Percentiles rank a stretch among this genome's conserved stretches.
Evolutionary conservation across 2,797 vertebrate genomes (phyloP).

Genomic region (Gorsachius magnificus): DNA sequence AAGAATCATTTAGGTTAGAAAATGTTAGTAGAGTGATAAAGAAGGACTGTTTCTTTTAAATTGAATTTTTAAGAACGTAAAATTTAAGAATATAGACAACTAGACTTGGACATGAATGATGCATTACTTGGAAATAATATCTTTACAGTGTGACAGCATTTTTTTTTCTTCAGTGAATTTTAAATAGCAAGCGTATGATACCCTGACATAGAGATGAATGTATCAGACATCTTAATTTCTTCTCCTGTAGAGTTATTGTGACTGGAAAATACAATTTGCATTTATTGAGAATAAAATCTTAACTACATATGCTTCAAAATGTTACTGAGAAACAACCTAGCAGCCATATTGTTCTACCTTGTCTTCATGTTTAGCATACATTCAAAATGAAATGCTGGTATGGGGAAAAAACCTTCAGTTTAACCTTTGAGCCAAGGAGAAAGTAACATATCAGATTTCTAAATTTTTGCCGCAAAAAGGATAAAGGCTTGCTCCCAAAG

Average conservation of each 20-base stretch:
- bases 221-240: conserved; percentile 12
- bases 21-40: neutral
- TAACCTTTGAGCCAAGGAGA: neutral
- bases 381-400: neutral
- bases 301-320: neutral
- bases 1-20: neutral
- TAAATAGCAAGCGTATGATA: neutral
- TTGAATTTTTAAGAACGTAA: neutral
- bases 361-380: neutral
- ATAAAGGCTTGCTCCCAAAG: neutral
- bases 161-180: neutral
- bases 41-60: neutral
- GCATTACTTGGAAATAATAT: neutral
- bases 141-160: neutral
- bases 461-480: neutral
- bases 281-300: neutral
- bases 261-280: neutral
- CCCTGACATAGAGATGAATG: neutral
- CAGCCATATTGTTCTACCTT: neutral
- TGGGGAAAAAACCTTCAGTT: neutral
- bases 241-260: neutral
- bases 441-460: neutral
- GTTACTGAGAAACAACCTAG: neutral
- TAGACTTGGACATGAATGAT: neutral
- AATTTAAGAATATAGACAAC: neutral